These are phyloP conservation scores for Amphiura filiformis DNA, from an alignment of 35 echinoderm and acorn worm species.

Conservation along the genomic window DNA sequence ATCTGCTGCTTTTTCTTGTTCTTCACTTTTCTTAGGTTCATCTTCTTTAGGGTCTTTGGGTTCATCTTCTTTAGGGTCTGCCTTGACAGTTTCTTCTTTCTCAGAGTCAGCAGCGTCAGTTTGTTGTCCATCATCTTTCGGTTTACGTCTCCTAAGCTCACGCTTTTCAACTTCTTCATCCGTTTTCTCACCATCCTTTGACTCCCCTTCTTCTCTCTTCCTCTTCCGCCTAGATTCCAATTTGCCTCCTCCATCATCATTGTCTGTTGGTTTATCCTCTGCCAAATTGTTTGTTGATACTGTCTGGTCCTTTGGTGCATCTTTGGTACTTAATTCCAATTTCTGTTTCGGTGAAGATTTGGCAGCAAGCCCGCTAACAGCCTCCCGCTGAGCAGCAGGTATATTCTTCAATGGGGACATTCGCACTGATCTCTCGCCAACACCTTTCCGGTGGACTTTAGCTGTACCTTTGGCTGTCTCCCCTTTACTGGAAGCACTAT, in stretches of 20 bases:
- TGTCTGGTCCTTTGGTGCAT: neutral
- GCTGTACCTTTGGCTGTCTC: too few species aligned
- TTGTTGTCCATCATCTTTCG: neutral
- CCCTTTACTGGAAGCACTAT: neutral
- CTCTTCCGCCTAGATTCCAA: neutral
- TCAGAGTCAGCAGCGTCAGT: too few species aligned
- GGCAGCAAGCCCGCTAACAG: neutral
- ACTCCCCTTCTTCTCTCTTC: neutral
- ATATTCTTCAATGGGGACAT: neutral
- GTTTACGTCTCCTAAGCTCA: neutral
- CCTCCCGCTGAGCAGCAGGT: neutral
- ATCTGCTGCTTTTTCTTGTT: neutral
- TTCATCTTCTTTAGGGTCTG: neutral
- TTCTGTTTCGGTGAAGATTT: neutral
- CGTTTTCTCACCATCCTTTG: neutral
- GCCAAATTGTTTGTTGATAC: neutral
- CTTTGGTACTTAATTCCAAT: neutral
- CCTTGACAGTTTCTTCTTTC: neutral
- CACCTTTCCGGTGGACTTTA: neutral
- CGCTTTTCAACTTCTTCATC: neutral
- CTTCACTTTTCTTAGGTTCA: neutral
- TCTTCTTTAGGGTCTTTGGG: neutral
- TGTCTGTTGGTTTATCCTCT: neutral
- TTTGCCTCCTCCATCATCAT: neutral
- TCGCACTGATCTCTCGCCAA: neutral